phyloP scores from a whole-genome alignment of 2,888 invertebrate species.

The Caenorhabditis sp. region DNA sequence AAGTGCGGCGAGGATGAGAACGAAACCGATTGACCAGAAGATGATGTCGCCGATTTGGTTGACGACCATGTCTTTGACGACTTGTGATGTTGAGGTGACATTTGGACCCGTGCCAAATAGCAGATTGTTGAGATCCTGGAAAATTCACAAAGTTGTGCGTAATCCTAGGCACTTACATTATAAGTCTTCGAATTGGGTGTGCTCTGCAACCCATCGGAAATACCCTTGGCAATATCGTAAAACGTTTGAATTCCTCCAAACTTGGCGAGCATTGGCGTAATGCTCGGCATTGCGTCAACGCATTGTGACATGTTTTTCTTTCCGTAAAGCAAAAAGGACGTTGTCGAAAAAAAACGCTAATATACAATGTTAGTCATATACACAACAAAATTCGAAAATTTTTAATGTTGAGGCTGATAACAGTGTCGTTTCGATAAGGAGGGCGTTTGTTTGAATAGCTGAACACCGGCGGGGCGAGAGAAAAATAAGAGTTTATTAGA shows the following conservation, averaged over 20 bases:
- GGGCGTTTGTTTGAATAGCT: too few species aligned
- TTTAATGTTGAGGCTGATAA: too few species aligned
- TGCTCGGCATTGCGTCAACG: not conserved
- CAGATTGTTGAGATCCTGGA: constrained; percentile 35
- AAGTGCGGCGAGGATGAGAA: constrained; percentile 34
- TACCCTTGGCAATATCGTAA: constrained; percentile 46
- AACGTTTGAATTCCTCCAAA: constrained; percentile 36
- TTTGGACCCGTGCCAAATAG: constrained; percentile 16
- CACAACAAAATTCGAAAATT: too few species aligned
- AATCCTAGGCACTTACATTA: constrained; percentile 35
- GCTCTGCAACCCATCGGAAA: constrained; percentile 48
- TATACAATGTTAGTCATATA: too few species aligned
- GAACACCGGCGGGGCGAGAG: too few species aligned
- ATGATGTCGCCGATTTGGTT: constrained; percentile 45
- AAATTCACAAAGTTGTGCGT: too few species aligned
- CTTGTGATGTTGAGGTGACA: constrained; percentile 13
- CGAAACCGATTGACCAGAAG: constrained; percentile 46
- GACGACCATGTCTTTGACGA: constrained; percentile 38
- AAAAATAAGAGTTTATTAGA: too few species aligned
- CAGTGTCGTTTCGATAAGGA: too few species aligned
- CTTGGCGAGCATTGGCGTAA: constrained; percentile 23
- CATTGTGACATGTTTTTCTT: not conserved
- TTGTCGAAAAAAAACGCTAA: too few species aligned
- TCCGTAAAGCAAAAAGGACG: too few species aligned
- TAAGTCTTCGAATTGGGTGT: constrained; percentile 32